Conservation (phyloP, 2,888 invertebrate species). For the Agrochola macilenta region DNA sequence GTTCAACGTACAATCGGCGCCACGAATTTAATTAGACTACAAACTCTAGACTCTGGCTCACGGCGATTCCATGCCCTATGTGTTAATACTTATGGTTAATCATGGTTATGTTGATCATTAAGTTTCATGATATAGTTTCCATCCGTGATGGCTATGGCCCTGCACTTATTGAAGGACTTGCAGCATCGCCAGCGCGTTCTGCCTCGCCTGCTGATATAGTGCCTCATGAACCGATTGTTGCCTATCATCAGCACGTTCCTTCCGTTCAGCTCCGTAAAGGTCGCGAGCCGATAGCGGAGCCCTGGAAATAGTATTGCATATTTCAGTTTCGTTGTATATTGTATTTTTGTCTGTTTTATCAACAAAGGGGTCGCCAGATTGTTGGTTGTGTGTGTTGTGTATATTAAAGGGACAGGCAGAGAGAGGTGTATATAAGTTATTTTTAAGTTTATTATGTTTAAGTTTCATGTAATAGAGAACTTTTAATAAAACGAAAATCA, state of each 20-base stretch:
- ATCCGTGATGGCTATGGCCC: constrained; percentile 82
- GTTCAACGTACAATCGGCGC: not conserved
- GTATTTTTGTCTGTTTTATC: not conserved
- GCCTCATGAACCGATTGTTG: constrained; percentile 79
- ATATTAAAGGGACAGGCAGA: not conserved
- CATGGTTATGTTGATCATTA: constrained; percentile 82
- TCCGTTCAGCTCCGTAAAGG: constrained; percentile 72
- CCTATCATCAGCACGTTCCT: constrained; percentile 80
- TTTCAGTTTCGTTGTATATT: constrained; percentile 28
- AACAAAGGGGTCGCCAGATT: not conserved
- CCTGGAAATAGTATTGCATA: constrained; percentile 42
- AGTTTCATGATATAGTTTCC: constrained; percentile 79
- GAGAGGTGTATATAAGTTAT: too few species aligned
- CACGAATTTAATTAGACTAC: not conserved
- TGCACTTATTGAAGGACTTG: constrained; percentile 81
- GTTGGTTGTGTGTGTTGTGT: not conserved
- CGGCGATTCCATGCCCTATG: not conserved
- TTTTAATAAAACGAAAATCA: constrained; percentile 3
- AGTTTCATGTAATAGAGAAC: not conserved
- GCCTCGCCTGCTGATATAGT: constrained; percentile 80
- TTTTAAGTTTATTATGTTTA: not conserved
- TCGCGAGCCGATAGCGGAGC: constrained; percentile 51
- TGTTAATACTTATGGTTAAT: not conserved
- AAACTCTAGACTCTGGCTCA: not conserved
- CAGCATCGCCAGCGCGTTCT: constrained; percentile 83